Evolutionary conservation across 2,888 invertebrate species (phyloP).

Genomic region (Cheilosia variabilis): DNA sequence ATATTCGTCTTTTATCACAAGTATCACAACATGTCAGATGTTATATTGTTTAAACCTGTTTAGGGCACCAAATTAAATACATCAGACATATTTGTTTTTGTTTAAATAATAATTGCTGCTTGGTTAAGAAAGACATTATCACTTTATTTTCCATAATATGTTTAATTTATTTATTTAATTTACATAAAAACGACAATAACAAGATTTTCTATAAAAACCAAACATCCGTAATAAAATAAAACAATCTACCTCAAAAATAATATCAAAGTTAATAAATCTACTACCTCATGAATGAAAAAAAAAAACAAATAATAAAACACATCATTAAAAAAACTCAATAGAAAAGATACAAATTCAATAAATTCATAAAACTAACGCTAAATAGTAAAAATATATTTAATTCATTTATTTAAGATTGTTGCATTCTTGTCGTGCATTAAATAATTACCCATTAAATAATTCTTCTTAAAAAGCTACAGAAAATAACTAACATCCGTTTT

Average conservation of each 20-base stretch:
- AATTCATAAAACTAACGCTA: conserved; percentile 4
- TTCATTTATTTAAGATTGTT: conserved; percentile 21
- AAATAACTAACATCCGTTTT: conserved; percentile 30
- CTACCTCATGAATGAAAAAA: conserved; percentile 28
- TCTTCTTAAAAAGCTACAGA: conserved; percentile 12
- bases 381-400: conserved; percentile 12
- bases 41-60: no score
- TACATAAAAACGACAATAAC: conserved; percentile 2
- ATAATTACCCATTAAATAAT: conserved; percentile 6
- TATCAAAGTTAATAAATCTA: conserved; percentile 9
- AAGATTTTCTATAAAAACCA: background rate
- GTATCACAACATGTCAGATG: no score
- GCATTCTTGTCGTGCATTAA: conserved; percentile 15
- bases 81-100: background rate
- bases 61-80: no score
- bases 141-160: background rate
- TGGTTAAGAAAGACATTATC: background rate
- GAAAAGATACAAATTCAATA: background rate
- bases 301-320: conserved; percentile 4
- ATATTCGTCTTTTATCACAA: no score
- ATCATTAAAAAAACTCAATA: conserved; percentile 26
- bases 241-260: conserved; percentile 43
- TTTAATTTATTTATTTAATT: conserved; percentile 4
- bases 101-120: conserved; percentile 23
- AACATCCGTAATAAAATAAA: background rate